Conservation (phyloP, 2,888 invertebrate genomes). For the Asteroscopus sphinx region DNA sequence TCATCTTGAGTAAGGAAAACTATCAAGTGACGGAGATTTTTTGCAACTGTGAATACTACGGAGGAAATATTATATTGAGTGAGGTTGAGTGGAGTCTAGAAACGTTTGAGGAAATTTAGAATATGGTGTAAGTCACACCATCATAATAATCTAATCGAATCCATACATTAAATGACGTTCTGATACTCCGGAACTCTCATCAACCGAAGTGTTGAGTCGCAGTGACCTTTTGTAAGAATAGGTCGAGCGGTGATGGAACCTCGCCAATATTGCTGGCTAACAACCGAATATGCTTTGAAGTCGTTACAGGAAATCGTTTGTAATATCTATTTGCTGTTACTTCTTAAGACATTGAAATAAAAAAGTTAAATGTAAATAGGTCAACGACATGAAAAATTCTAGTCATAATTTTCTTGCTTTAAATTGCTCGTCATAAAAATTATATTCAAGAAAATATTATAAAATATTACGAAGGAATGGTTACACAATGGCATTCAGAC, state of each 20-base stretch:
- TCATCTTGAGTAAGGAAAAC: too few species aligned
- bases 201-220: conserved; percentile 27
- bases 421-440: conserved; percentile 22
- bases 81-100: too few species aligned
- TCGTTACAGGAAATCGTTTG: conserved; percentile 61
- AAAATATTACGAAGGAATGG: conserved; percentile 26
- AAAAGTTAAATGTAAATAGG: conserved; percentile 17
- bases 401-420: conserved; percentile 5
- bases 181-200: conserved; percentile 27
- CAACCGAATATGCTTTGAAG: conserved; percentile 61
- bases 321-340: conserved; percentile 56
- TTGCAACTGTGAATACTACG: too few species aligned
- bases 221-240: conserved; percentile 64
- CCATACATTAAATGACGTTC: neutral
- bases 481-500: conserved; percentile 28
- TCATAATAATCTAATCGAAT: neutral
- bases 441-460: conserved; percentile 7
- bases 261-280: conserved; percentile 57
- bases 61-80: too few species aligned
- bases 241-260: conserved; percentile 58
- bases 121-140: neutral
- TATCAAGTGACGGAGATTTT: too few species aligned
- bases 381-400: conserved; percentile 2
- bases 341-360: conserved; percentile 41
- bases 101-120: too few species aligned